Percentiles rank a stretch among this genome's conserved stretches.
Conservation (phyloP, 2,888 invertebrate genomes). For the Brachypalpus laphriformis region DNA sequence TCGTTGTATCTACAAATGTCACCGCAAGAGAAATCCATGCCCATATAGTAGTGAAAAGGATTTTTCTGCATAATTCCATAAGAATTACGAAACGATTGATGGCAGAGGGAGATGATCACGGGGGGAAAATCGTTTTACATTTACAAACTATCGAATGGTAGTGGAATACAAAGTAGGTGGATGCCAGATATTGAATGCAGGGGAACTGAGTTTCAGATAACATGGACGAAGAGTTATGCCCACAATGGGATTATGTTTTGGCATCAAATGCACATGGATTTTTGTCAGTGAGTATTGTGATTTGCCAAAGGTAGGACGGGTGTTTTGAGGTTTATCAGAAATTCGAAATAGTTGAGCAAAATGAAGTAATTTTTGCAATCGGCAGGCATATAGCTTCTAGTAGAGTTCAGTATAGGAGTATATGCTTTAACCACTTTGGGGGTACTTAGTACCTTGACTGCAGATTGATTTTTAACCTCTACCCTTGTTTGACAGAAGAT, state of each 20-base stretch:
- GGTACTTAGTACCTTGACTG: no score
- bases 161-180: constrained; percentile 59
- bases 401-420: no score
- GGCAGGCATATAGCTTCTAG: no score
- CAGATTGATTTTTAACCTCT: no score
- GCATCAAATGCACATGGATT: constrained; percentile 61
- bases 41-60: constrained; percentile 31
- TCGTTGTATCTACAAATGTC: constrained; percentile 73
- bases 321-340: no score
- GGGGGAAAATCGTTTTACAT: constrained; percentile 65
- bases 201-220: constrained; percentile 40
- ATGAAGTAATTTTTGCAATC: no score
- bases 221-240: constrained; percentile 50
- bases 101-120: not conserved
- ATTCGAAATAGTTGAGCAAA: no score
- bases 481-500: no score
- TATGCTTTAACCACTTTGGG: no score
- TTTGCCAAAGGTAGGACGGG: no score
- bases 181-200: constrained; percentile 15
- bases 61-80: constrained; percentile 70
- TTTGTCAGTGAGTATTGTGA: constrained; percentile 15
- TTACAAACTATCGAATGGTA: constrained; percentile 71
- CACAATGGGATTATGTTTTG: constrained; percentile 65
- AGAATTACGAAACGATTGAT: constrained; percentile 61
- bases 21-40: constrained; percentile 70